Evolutionary conservation across 2,888 invertebrate species (phyloP).

Genomic region (Resseliella maxima): DNA sequence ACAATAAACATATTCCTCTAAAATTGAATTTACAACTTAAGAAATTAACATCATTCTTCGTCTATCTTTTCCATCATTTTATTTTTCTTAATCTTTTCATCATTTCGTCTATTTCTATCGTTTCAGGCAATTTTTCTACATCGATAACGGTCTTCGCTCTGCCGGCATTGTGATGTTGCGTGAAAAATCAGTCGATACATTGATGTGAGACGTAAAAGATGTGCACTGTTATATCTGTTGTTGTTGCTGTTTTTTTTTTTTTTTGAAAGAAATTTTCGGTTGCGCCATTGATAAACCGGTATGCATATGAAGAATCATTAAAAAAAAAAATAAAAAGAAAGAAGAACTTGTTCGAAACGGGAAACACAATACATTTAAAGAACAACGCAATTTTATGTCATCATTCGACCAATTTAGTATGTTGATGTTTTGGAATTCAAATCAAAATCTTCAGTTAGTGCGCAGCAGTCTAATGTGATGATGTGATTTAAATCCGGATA

Average conservation of each 20-base stretch:
- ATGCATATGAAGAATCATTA: conserved; percentile 30
- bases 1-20: too few relatives aligned
- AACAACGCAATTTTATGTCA: background rate
- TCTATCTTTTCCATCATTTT: too few relatives aligned
- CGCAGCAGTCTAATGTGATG: background rate
- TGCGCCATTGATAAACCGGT: conserved; percentile 52
- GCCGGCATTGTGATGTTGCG: background rate
- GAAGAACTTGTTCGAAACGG: conserved; percentile 32
- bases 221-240: background rate
- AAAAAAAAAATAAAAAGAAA: background rate
- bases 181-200: background rate
- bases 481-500: background rate
- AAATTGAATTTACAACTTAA: too few relatives aligned
- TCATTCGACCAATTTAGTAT: background rate
- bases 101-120: background rate
- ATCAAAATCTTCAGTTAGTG: background rate
- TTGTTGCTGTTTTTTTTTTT: background rate
- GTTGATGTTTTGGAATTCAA: background rate
- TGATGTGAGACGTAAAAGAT: background rate
- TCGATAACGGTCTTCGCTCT: background rate
- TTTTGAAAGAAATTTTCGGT: background rate
- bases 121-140: conserved; percentile 2
- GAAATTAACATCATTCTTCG: too few relatives aligned
- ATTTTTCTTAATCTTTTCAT: background rate
- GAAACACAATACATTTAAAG: background rate